Conservation (phyloP, 2,797 vertebrate genomes). For the Dryobates pubescens region DNA sequence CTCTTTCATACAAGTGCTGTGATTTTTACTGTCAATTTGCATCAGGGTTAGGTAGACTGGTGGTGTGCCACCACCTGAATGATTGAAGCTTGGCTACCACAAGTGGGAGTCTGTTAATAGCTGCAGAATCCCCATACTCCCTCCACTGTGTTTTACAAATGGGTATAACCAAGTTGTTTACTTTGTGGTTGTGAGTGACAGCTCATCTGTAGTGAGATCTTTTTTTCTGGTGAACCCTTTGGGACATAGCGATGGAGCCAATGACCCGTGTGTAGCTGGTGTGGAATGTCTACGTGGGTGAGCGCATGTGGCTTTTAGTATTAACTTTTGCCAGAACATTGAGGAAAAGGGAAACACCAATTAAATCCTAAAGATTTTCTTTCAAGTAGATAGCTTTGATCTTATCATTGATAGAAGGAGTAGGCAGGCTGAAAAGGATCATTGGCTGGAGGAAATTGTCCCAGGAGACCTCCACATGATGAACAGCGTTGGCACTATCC, state of each 20-base stretch:
- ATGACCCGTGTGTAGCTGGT: not conserved
- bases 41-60: not conserved
- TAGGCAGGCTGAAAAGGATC: conserved; percentile 36
- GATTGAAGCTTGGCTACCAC: not conserved
- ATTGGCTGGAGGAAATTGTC: conserved; percentile 6
- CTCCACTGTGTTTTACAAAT: not conserved
- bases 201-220: not conserved
- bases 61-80: conserved; percentile 15
- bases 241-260: not conserved
- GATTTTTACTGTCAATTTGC: not conserved
- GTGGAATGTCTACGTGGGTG: not conserved
- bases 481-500: conserved; percentile 21
- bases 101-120: conserved; percentile 12
- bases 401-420: conserved; percentile 9
- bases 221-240: not conserved
- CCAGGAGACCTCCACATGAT: not conserved
- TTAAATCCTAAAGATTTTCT: conserved; percentile 55
- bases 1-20: not conserved
- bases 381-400: conserved; percentile 62
- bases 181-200: not conserved
- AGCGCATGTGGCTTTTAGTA: not conserved
- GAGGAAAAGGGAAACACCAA: conserved; percentile 1
- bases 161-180: not conserved
- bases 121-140: not conserved
- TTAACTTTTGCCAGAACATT: not conserved